These are phyloP conservation scores for Bombus affinis DNA, from an alignment of 1,140 invertebrate species.

Conservation along the genomic window DNA sequence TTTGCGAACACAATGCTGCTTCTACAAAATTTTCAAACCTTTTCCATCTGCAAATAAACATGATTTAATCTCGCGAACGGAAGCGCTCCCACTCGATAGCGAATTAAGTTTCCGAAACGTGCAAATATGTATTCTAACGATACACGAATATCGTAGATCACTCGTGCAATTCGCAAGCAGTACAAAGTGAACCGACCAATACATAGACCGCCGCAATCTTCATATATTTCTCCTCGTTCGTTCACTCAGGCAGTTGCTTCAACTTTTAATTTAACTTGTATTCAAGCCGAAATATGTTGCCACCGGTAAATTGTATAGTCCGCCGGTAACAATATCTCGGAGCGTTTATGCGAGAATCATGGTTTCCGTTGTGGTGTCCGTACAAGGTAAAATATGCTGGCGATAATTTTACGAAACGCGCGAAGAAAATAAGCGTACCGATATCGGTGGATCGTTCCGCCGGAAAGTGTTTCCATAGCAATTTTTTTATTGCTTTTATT, in stretches of 20 bases:
- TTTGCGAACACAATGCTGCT: too few species aligned
- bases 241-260: not conserved
- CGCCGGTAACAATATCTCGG: conserved; percentile 16
- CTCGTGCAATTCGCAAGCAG: not conserved
- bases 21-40: too few species aligned
- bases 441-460: conserved; percentile 44
- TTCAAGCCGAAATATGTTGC: conserved; percentile 18
- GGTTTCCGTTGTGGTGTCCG: conserved; percentile 26
- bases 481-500: not conserved
- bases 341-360: conserved; percentile 21
- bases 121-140: not conserved
- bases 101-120: not conserved
- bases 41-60: not conserved
- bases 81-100: not conserved
- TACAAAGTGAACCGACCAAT: not conserved
- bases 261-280: conserved; percentile 35
- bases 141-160: not conserved
- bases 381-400: conserved; percentile 44
- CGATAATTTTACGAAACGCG: conserved; percentile 45
- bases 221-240: not conserved
- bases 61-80: not conserved
- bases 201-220: not conserved
- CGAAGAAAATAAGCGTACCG: conserved; percentile 21
- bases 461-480: conserved; percentile 36
- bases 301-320: conserved; percentile 16